Percentiles rank a stretch among this genome's conserved stretches.
phyloP scores from a whole-genome alignment of 1,140 invertebrate genomes.

The Acyrthosiphon pisum region DNA sequence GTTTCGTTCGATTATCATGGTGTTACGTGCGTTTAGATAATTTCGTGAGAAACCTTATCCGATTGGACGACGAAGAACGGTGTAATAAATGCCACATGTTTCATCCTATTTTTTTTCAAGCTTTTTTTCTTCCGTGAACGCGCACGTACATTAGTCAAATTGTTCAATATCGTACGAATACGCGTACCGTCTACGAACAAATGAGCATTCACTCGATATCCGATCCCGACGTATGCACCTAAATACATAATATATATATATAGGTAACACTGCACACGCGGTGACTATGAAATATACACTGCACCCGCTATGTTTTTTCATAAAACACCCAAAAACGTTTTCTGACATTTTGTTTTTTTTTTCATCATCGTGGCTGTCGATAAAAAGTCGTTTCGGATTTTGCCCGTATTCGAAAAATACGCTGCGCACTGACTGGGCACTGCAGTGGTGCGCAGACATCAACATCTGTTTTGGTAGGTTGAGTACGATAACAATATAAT shows the following conservation, averaged over 20 bases:
- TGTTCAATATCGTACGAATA: conserved; percentile 30
- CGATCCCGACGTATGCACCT: background rate
- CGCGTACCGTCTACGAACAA: background rate
- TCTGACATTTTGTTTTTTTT: background rate
- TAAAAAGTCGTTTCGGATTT: background rate
- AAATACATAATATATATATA: background rate
- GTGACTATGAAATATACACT: background rate
- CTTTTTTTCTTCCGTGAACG: background rate
- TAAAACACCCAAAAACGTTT: conserved; percentile 11
- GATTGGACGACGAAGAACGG: background rate
- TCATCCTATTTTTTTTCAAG: background rate
- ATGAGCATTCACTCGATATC: conserved; percentile 27
- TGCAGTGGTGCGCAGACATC: background rate
- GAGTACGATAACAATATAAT: background rate
- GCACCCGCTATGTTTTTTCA: background rate
- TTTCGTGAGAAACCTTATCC: background rate
- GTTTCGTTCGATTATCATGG: conserved; percentile 26
- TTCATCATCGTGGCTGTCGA: background rate
- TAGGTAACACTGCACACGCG: background rate
- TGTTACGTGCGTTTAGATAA: background rate
- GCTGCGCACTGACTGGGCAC: background rate
- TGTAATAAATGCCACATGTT: background rate
- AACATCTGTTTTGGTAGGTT: background rate
- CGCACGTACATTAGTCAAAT: background rate
- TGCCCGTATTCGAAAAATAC: background rate